phyloP scores from a whole-genome alignment of 2,888 invertebrate genomes.

The Luperina nickerlii region DNA sequence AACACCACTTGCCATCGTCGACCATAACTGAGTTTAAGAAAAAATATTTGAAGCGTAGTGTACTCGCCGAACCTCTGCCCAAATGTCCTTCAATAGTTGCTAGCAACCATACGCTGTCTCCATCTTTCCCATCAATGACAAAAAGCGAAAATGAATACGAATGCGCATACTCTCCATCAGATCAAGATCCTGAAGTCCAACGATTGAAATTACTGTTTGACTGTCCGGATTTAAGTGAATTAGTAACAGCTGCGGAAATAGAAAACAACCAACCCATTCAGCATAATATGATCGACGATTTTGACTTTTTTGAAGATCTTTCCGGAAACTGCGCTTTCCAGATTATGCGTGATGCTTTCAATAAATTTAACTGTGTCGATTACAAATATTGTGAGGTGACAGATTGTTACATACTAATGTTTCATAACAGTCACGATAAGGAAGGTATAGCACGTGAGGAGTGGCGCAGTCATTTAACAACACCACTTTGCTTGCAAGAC shows the following conservation, averaged over 20 bases:
- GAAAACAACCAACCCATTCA: constrained; percentile 75
- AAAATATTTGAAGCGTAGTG: constrained; percentile 82
- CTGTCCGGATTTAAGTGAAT: constrained; percentile 85
- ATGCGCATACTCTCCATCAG: constrained; percentile 41
- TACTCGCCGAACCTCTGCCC: constrained; percentile 81
- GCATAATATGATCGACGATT: constrained; percentile 84
- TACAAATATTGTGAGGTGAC: constrained; percentile 87
- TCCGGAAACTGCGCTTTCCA: constrained; percentile 78
- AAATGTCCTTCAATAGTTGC: constrained; percentile 68
- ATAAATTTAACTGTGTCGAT: constrained; percentile 84
- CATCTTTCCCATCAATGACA: constrained; percentile 76
- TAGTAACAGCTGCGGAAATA: constrained; percentile 85
- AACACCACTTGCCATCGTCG: constrained; percentile 71
- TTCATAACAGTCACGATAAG: constrained; percentile 83
- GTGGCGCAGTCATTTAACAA: constrained; percentile 86
- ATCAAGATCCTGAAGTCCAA: constrained; percentile 68
- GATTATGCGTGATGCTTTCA: constrained; percentile 81
- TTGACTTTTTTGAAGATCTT: constrained; percentile 85
- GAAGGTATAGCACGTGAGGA: constrained; percentile 83
- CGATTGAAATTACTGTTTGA: constrained; percentile 81
- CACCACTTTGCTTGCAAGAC: constrained; percentile 89
- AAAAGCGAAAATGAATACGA: constrained; percentile 73
- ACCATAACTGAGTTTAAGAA: constrained; percentile 84
- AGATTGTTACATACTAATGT: constrained; percentile 84
- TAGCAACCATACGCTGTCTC: constrained; percentile 65